Evolutionary conservation across 2,797 vertebrate genomes (phyloP), one percentile per base, ranked within the genome.

Genomic region (Chaunax sp.): DNA sequence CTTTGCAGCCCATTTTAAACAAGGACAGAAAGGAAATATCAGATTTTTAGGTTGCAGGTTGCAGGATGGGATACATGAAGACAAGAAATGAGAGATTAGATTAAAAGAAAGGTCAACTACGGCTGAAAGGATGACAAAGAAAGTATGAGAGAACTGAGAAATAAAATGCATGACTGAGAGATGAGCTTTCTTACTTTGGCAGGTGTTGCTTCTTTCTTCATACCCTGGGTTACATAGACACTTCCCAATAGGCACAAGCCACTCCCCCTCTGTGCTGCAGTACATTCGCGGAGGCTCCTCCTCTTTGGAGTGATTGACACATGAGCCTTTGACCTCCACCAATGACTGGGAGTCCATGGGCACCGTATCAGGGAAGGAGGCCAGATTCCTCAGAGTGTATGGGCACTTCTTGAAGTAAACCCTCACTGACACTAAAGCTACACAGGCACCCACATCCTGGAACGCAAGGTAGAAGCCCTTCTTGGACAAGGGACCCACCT

Each of bases 361-460:
- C 70, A 99, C 95, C 0, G 97, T 99, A 65, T 99, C 98, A 2
- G 97, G 97, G 90, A 99, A 99, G 92, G 96, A 94, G 72, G 97
- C 98, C 75, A 99, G 91, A 92, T 99, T 99, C 89, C 95, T 95
- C 78, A 98, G 94, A 5, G 92, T 98, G 83, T 96, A 94, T 2
- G 97, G 97, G 85, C 98, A 99, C 90, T 98, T 99, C 86, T 99
- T 99, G 85, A 97, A 99, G 93, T 97, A 99, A 61, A 99, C 97
- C 77, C 98, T 93, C 67, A 99, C 97, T 0, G 97, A 99, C 56
- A 99, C 98, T 65, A 99, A 93, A 78, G 98, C 98, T 59, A 99
- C 97, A 2, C 98, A 99, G 4, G 97, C 97, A 20, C 97, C 97
- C 80, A 99, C 96, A 0, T 99, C 97, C 87, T 99, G 97, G 88